Base-by-base conservation (phyloP, 1,140 invertebrate genomes). In the Papilio machaon region DNA sequence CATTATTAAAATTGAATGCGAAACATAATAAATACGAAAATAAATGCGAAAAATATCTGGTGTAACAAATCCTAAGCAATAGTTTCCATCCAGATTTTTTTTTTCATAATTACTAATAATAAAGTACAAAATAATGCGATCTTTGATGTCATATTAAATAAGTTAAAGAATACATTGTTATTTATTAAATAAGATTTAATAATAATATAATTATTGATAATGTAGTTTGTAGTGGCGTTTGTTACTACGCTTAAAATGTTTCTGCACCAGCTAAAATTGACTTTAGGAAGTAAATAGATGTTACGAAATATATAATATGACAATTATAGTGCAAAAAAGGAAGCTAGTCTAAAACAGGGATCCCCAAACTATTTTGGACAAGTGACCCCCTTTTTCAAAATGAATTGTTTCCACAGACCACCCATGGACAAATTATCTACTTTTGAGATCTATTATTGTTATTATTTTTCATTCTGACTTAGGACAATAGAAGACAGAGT, bases 121-220 rank as follows among this genome's bases (percentile, higher is more conserved):
- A 54, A 17, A 54, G 52, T 54, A 54, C 52, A 54, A 54, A 54
- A 54, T 54, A 54, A 54, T 54, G 15, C 52, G 52, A 4, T 17
- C 23, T 30, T 30, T 30, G 23, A 30, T 54, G 52, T 54, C 52
- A 54, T 54, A 54, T 17, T 54, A 17, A 54, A 54, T 54, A 17
- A 54, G 74, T 8, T 54, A 54, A 47, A 54, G 19, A 49, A 49
- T 54, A 75, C 80, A 60, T 80, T 80, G 80, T 80, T 80, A 80
- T 75, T 70, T 80, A 75, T 80, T 80, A 80, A 74, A 52, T 80
- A 79, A 23, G 49, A 15, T 13, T 30, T 43, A 38, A 38, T 38
- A 38, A 38, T 38, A 38, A 6, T n/a, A n/a, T n/a, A 38, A 60
- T 79, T 70, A 64, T 19, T 75, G 49, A 49, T 75, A 60, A 74